phyloP scores from a whole-genome alignment of 2,888 invertebrate genomes.

The Ethmia dodecea region DNA sequence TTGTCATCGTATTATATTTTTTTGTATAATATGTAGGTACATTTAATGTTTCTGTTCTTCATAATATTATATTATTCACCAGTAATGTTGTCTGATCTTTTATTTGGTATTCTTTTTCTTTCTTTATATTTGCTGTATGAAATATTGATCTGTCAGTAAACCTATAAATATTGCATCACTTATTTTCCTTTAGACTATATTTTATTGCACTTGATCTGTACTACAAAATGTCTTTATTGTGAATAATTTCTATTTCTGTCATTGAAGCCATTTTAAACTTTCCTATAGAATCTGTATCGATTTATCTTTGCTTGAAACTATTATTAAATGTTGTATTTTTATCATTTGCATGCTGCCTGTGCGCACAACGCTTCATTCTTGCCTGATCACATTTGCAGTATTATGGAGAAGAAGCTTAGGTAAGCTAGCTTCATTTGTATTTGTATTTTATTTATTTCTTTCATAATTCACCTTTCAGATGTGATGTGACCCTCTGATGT shows the following conservation, averaged over 20 bases:
- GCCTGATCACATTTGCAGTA: slow-evolving; percentile 80
- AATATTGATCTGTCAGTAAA: too few relatives aligned
- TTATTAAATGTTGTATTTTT: slow-evolving; percentile 68
- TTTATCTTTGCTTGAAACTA: slow-evolving; percentile 24
- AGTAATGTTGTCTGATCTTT: too few relatives aligned
- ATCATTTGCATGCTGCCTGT: slow-evolving; percentile 78
- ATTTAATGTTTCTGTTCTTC: too few relatives aligned
- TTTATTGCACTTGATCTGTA: background rate
- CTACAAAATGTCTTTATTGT: background rate
- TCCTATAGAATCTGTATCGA: background rate
- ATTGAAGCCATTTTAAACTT: too few relatives aligned
- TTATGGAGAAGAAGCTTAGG: slow-evolving; percentile 92
- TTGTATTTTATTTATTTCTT: background rate
- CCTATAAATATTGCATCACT: background rate
- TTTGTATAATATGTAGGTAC: too few relatives aligned
- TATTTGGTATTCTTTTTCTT: too few relatives aligned
- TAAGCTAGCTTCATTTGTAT: slow-evolving; percentile 70
- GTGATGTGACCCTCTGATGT: too few relatives aligned
- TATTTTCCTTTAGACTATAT: background rate
- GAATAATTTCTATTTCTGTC: too few relatives aligned
- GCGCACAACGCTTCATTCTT: slow-evolving; percentile 77
- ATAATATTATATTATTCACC: too few relatives aligned
- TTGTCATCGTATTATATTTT: too few relatives aligned
- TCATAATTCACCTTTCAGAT: too few relatives aligned
- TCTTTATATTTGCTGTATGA: too few relatives aligned